These are phyloP conservation scores for Asarcornis scutulata DNA, from an alignment of 2,113 vertebrate species.

Conservation along the genomic window DNA sequence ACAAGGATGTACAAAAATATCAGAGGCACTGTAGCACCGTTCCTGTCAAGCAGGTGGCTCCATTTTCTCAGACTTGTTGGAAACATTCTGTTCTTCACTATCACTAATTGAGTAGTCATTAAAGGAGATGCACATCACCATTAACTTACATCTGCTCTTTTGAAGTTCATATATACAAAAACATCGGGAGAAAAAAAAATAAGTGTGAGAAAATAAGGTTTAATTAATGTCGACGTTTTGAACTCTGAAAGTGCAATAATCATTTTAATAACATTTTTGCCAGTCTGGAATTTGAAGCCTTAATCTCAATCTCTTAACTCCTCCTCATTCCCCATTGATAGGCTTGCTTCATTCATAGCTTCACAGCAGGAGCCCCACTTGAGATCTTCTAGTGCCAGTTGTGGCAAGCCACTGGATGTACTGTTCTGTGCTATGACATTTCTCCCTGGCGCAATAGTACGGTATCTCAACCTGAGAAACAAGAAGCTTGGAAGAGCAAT, in stretches of 20 bases:
- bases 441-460: rapidly evolving
- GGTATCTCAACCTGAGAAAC: background rate
- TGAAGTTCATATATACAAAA: background rate
- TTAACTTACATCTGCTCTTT: background rate
- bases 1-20: background rate
- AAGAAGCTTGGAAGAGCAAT: background rate
- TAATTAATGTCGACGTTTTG: background rate
- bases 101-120: background rate
- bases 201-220: background rate
- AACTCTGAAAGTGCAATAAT: background rate
- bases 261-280: background rate
- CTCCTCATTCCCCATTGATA: background rate
- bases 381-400: background rate
- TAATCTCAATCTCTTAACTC: background rate
- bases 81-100: background rate
- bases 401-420: background rate
- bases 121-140: background rate
- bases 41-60: background rate
- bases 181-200: background rate
- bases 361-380: background rate
- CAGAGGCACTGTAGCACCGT: background rate
- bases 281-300: background rate
- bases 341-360: background rate
- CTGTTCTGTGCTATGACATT: background rate
- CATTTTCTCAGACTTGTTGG: background rate